A percentile compares a stretch with the other conserved stretches of the same genome.
These are phyloP conservation scores for Octonoba sinensis DNA, from an alignment of 2,888 invertebrate genomes.

Conservation along the genomic window DNA sequence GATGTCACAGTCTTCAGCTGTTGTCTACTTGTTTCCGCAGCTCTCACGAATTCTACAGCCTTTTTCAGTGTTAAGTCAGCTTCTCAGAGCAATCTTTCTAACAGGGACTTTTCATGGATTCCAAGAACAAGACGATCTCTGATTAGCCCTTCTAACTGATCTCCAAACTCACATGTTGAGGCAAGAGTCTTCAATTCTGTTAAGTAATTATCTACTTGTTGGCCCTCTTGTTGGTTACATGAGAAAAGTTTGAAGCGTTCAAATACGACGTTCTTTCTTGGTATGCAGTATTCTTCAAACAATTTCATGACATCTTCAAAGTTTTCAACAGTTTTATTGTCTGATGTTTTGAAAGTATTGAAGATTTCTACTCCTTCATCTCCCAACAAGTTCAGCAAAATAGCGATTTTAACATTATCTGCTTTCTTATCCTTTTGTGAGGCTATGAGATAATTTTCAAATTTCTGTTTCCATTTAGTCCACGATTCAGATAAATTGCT, in stretches of 20 bases:
- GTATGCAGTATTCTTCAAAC: neutral
- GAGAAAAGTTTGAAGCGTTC: neutral
- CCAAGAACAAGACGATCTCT: neutral
- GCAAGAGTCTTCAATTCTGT: neutral
- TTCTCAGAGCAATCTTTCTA: neutral
- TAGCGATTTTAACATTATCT: neutral
- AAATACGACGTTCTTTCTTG: neutral
- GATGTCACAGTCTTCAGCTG: neutral
- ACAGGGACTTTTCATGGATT: neutral
- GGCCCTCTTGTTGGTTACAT: neutral
- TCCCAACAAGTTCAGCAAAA: neutral
- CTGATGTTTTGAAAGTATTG: neutral
- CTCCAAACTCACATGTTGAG: neutral
- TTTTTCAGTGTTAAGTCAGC: neutral
- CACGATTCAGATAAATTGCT: neutral
- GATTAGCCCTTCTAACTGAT: neutral
- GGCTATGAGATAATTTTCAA: neutral
- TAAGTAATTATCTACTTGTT: neutral
- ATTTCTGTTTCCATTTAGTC: neutral
- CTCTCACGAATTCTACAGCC: neutral
- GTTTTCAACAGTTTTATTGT: neutral
- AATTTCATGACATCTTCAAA: neutral
- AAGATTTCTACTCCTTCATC: slow-evolving; percentile 7
- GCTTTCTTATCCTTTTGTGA: neutral
- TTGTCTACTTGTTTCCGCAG: neutral